Base-by-base conservation (phyloP, 2,113 vertebrate genomes). In the Platichthys flesus region DNA sequence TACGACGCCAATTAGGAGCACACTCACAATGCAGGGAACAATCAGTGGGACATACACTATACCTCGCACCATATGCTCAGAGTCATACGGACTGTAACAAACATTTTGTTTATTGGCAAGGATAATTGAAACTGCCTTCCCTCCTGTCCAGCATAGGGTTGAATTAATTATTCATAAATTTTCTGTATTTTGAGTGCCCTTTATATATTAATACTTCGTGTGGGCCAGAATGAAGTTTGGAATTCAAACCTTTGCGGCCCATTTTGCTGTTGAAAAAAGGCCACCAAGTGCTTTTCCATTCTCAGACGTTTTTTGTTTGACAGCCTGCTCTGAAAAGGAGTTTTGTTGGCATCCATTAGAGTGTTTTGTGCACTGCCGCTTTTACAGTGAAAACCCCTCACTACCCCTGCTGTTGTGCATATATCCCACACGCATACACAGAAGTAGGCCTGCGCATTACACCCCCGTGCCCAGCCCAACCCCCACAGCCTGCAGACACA, bases 321-420 rank as follows among this genome's bases (percentile, higher is more conserved):
- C 64, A 68, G 58, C 28, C 71, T 3, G 70, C 72, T 79, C 69
- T 81, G 67, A 85, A 74, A 85, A 31, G 71, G n/a, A 21, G 45
- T 82, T 91, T 91, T 86, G 79, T 87, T 74, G 16, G 61, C 51
- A 85, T 82, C 90, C 88, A 91, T 93, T 93, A 91, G 86, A 42
- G 47, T 58, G 72, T 79, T 86, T 84, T 74, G 76, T 85, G 74
- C 77, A 88, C 82, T 76, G 81, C 85, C 87, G 89, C 89, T 90
- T 81, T 82, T 77, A 85, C 79, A 89, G 74, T 63, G 61, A 89
- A 88, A 88, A 85, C 71, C 85, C 73, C 76, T 79, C 80, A 62
- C 79, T 78, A 45, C 76, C 76, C 79, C 85, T 6, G 45, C 83
- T 82, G 83, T 23, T 81, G 42, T 67, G 70, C 77, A 66, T 74